Evolutionary conservation across 2,797 vertebrate species (phyloP), one percentile per base, ranked within the genome.

Genomic region (Dallia pectoralis): DNA sequence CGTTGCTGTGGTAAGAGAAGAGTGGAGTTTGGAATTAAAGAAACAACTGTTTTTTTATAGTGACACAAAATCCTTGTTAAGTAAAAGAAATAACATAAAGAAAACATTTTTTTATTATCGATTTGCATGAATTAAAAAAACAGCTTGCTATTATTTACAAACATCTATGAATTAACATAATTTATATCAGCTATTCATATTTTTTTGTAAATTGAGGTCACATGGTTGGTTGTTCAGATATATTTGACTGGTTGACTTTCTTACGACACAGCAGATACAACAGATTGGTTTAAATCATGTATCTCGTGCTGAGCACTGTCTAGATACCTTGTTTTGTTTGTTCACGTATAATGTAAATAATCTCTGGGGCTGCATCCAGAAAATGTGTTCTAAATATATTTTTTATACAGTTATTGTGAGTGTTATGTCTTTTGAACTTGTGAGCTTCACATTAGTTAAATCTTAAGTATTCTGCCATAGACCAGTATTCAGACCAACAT

Each of bases 301-400:
- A 18, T 65, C 30, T 40, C 65, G 18, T 56, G 44, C 2, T 11
- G 59, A 69, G 48, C 51, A 16, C 29, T 29, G 36, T 49, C 47
- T 14, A 68, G 18, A 18, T 29, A 68, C 44, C 49, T 47, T 63
- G 67, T 72, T 47, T 47, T 19, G 29, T 73, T 49, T 81, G 22
- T 80, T 49, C 72, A 72, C 81, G 44, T 19, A 18, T 72, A 18
- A 72, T 89, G 81, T 86, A 81, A 81, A 88, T 4, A 47, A 67
- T 68, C 79, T 74, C 69, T 74, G 44, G 5, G 44, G 32, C 25
- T 67, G 76, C 72, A 77, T 71, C 32, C 64, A 85, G 48, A 83
- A 68, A 74, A 74, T 76, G 74, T 81, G 53, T 78, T 90, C 88
- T 90, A 94, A 93, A 91, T 92, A 80, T 93, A 90, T 93, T 93